Base-by-base conservation (phyloP, 2,797 vertebrate genomes). In the Chloroceryle amazona region DNA sequence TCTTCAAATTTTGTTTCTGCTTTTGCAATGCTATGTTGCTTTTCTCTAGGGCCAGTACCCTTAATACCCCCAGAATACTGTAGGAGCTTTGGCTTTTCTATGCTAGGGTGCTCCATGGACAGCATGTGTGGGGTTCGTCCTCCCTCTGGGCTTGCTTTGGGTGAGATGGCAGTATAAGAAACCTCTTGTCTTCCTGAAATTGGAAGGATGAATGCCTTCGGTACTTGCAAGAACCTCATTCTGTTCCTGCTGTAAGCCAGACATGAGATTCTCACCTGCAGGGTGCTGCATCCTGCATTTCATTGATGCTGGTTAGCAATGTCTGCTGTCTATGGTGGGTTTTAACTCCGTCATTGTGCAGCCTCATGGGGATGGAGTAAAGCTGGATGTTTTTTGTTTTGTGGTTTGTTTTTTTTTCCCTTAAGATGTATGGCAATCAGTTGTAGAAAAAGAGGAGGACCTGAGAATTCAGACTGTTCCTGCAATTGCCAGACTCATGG, bases 121-220 rank as follows among this genome's bases (percentile, higher is more conserved):
- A n/a, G 33, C 47, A 35, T 3, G 11, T 31, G 12, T 10, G 11
- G 37, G 31, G 13, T 67, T 31, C 19, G 7, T 51, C 61, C 26
- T 71, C 25, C 71, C 31, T 65, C 44, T 41, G 15, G 70, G 62
- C 16, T 10, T 71, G 4, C 29, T 88, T 46, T 25, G 62, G 18
- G 26, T 68, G 70, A 86, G 41, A 22, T 4, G 20, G 11, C 11
- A 41, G 10, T 13, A 11, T 1, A 33, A 41, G 39, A 39, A 90
- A 55, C 29, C 10, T 44, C n/a, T 80, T 0, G 0, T 66, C 23
- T 66, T 49, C 52, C 68, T 49, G 11, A 63, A 57, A 13, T 5
- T 10, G 2, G 17, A 70, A 49, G 39, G 26, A 67, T 90, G 55
- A 78, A 52, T 29, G 37, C 28, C 23, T 68, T 60, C 44, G 57